Evolutionary conservation across 2,797 vertebrate species (phyloP).

Genomic region (Lithobates sylvaticus): DNA sequence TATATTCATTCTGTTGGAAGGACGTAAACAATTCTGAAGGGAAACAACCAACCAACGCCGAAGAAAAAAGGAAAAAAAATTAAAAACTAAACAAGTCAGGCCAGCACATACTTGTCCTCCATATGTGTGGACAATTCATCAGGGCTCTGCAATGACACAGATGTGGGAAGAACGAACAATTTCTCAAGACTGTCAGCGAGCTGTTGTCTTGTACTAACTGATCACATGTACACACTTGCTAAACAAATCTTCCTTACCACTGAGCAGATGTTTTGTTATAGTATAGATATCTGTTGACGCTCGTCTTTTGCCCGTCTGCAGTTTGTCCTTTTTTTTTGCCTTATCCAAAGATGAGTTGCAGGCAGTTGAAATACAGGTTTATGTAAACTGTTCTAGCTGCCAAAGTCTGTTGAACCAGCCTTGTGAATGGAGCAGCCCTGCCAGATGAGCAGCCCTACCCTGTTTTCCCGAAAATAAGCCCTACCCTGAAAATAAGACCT

Average conservation of each 20-base stretch:
- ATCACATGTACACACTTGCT: slow-evolving; percentile 38
- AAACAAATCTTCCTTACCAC: slow-evolving; percentile 43
- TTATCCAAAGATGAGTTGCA: background rate
- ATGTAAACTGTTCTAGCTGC: too few species aligned
- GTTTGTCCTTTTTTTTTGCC: slow-evolving; percentile 37
- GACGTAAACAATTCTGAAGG: slow-evolving; percentile 67
- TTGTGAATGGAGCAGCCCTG: too few species aligned
- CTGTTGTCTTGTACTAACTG: slow-evolving; percentile 60
- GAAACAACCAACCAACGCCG: slow-evolving; percentile 61
- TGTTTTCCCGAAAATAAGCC: too few species aligned
- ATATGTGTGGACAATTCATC: slow-evolving; percentile 65
- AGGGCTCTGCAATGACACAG: slow-evolving; percentile 65
- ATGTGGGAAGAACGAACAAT: slow-evolving; percentile 65
- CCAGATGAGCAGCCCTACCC: too few species aligned
- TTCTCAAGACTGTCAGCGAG: slow-evolving; percentile 62
- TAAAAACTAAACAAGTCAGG: slow-evolving; percentile 61
- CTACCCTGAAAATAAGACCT: too few species aligned
- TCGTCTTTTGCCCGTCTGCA: slow-evolving; percentile 6
- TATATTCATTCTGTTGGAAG: slow-evolving; percentile 66
- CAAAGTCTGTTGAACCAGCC: too few species aligned
- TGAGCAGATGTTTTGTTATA: slow-evolving; percentile 31
- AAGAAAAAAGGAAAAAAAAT: too few species aligned
- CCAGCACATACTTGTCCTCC: slow-evolving; percentile 66
- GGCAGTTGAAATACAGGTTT: too few species aligned
- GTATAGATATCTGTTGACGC: slow-evolving; percentile 59